These are phyloP conservation scores for Neopelma chrysocephalum DNA, from an alignment of 2,797 vertebrate genomes.

Conservation along the genomic window DNA sequence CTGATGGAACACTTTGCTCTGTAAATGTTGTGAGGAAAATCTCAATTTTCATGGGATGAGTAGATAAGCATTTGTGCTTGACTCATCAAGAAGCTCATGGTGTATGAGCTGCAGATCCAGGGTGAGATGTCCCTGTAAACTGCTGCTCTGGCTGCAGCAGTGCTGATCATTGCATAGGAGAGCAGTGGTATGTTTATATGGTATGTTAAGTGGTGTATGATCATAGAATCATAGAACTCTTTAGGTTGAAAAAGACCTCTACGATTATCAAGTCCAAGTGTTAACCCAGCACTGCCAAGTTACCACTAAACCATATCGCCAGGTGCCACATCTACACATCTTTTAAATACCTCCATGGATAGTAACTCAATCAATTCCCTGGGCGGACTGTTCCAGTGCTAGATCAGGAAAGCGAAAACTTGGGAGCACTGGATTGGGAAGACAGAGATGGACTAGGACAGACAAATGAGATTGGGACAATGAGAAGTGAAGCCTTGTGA, in stretches of 20 bases:
- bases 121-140: not conserved
- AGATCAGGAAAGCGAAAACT: not conserved
- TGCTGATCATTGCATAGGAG: fast-evolving
- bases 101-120: not conserved
- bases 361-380: not conserved
- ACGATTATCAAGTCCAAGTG: not conserved
- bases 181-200: not conserved
- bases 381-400: not conserved
- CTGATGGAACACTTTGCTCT: not conserved
- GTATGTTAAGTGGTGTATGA: not conserved
- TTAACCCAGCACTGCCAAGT: not conserved
- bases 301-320: not conserved
- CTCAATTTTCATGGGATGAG: not conserved
- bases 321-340: fast-evolving
- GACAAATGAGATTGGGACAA: not conserved
- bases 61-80: not conserved
- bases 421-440: not conserved
- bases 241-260: not conserved
- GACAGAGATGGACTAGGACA: not conserved
- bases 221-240: not conserved
- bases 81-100: not conserved
- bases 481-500: not conserved
- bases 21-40: not conserved
- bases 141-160: not conserved
- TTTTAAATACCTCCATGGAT: not conserved